Evolutionary conservation across 2,797 vertebrate species (phyloP), one percentile per base, ranked within the genome.

Genomic region (Molossus molossus): DNA sequence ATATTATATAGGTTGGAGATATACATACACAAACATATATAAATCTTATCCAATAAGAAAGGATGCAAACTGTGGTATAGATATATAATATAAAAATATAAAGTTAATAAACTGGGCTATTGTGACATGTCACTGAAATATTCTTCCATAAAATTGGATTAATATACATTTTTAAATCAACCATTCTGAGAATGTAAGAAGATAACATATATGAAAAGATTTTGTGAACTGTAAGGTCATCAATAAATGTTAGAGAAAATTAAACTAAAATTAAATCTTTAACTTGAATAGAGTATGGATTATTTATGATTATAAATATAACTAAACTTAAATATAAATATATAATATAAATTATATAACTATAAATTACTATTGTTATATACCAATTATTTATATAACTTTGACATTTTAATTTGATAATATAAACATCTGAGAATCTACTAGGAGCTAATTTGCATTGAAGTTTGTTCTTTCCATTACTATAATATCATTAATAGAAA

Each of bases 221-320:
- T 33, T 33, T 33, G 33, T 33, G 33, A 33, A 33, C 33, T 33
- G 33, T 33, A 33, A 33, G 33, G 33, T 33, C 33, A 33, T 33
- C 33, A 33, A 33, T 33, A 33, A 33, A 55, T 70, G 3, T 62
- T 48, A 64, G 3, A 77, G 37, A 9, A 77, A 87, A 76, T 57
- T 23, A 50, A 27, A 77, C n/a, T 77, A 72, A 87, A 83, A 57
- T 65, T 94, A 84, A 91, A 92, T 80, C 20, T 77, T 87, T 20
- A 72, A 27, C 73, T 76, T 87, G 15, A 81, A 76, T 55, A 65
- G 5, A 64, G 6, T 48, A 1, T 29, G 23, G 7, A 27, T 37
- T 65, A 75, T n/a, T 73, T 33, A 29, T 45, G 25, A 21, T 65
- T 57, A 58, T 70, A 64, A 83, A 29, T 69, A 53, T 72, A 87